Base-by-base conservation (phyloP, 2,888 invertebrate genomes). In the Hemithea aestivaria region DNA sequence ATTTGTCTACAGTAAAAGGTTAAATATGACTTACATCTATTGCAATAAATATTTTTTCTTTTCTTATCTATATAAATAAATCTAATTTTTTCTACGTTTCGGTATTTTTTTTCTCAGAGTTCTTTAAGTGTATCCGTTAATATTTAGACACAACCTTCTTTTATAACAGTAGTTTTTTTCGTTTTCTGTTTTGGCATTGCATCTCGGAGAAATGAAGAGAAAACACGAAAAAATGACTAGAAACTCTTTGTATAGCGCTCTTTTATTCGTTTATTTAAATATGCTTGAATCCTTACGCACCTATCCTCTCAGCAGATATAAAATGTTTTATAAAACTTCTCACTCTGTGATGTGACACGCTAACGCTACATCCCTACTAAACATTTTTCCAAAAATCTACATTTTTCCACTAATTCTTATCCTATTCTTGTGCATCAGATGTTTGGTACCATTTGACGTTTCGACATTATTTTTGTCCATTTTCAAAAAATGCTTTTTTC, bases 371-470 rank as follows among this genome's bases (percentile, higher is more conserved):
- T 65, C 66, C 67, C 77, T 82, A 79, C 73, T 79, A 83, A 85
- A 87, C 83, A 85, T 82, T 73, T 81, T 69, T 85, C 85, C 81
- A 87, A 87, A 85, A 87, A 78, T 74, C 85, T 85, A 84, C 74
- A 62, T 63, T 68, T 73, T 72, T 73, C 58, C 73, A 69, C 68
- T 73, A 77, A 76, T 67, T 62, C 74, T 76, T 81, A 79, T 45
- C 42, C 67, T 78, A 56, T 37, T 21, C 76, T 76, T 80, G 77
- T 82, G 79, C 79, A 56, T 57, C 68, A 44, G 78, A 69, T 77
- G 71, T 66, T 71, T 73, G 70, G 68, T 75, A 65, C 73, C 53
- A 46, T 58, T 43, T 25, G 36, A 40, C 44, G 27, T 45, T 37
- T 45, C 44, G 44, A 40, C 37, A 45, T 45, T 45, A 51, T 45